These are phyloP conservation scores for Dufourea novaeangliae DNA, from an alignment of 1,140 invertebrate species.

Conservation along the genomic window DNA sequence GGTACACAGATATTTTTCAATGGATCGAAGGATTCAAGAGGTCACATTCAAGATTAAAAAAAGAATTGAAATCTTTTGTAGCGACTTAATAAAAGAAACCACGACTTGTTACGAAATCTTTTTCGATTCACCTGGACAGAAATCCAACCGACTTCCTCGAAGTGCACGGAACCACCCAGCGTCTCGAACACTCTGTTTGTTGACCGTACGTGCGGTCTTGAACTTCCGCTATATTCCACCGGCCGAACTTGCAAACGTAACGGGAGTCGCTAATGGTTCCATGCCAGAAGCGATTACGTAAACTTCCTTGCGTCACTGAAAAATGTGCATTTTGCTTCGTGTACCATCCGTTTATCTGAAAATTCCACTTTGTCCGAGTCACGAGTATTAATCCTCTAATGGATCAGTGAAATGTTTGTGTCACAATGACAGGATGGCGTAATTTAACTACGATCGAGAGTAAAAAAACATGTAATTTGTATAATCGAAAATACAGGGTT, in stretches of 20 bases:
- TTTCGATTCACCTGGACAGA: not conserved
- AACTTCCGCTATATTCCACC: constrained; percentile 34
- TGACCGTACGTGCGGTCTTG: constrained; percentile 26
- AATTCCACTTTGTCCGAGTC: too few species aligned
- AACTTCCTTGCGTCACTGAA: not conserved
- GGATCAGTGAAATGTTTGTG: not conserved
- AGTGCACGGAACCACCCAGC: not conserved
- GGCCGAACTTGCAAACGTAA: constrained; percentile 11
- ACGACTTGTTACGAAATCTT: constrained; percentile 1
- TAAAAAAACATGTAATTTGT: not conserved
- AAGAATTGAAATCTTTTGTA: not conserved
- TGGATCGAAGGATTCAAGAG: not conserved
- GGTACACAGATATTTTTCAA: too few species aligned
- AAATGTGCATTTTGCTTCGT: not conserved
- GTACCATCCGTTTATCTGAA: too few species aligned
- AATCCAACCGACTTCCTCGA: constrained; percentile 2
- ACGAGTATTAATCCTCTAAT: not conserved
- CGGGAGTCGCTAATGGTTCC: constrained; percentile 5
- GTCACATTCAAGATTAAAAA: not conserved
- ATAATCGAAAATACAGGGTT: too few species aligned
- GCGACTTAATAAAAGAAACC: constrained; percentile 23
- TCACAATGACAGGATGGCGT: not conserved
- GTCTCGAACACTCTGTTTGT: not conserved
- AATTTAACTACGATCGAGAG: not conserved
- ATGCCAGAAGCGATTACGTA: not conserved